Percentiles rank a stretch among this genome's conserved stretches.
Evolutionary conservation across 2,797 vertebrate species (phyloP).

Genomic region (Pangasius djambal): DNA sequence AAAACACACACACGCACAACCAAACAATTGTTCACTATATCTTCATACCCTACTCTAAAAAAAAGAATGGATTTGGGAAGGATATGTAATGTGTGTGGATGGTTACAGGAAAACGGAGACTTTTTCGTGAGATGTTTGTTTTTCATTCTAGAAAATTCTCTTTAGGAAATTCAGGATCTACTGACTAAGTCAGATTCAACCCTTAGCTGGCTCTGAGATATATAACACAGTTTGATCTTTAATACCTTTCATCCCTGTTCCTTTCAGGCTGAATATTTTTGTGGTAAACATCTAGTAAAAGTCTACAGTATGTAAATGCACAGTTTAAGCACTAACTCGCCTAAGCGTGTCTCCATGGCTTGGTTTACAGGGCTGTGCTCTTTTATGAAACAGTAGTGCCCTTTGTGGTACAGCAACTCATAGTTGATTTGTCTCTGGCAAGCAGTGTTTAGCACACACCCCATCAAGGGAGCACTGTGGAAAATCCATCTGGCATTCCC

Average conservation of each 20-base stretch:
- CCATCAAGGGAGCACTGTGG: slow-evolving; percentile 72
- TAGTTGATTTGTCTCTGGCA: slow-evolving; percentile 62
- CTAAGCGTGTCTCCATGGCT: slow-evolving; percentile 40
- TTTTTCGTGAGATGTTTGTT: slow-evolving; percentile 30
- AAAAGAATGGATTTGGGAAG: neutral
- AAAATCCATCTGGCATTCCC: slow-evolving; percentile 76
- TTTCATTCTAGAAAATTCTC: slow-evolving; percentile 34
- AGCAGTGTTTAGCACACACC: slow-evolving; percentile 63
- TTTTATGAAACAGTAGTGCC: slow-evolving; percentile 62
- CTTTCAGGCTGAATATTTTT: slow-evolving; percentile 37
- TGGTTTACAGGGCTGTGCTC: slow-evolving; percentile 47
- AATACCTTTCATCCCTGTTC: slow-evolving; percentile 37
- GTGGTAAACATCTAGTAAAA: slow-evolving; percentile 46
- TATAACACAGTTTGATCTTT: slow-evolving; percentile 34
- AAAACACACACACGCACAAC: neutral
- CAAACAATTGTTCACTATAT: no score
- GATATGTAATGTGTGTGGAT: neutral
- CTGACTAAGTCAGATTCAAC: slow-evolving; percentile 11
- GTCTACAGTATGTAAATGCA: slow-evolving; percentile 43
- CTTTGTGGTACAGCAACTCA: slow-evolving; percentile 61
- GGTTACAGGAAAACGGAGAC: neutral
- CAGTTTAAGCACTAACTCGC: slow-evolving; percentile 42
- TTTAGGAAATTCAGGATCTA: neutral
- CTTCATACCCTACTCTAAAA: neutral
- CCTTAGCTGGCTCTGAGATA: slow-evolving; percentile 22